Evolutionary conservation across 1,140 invertebrate genomes (phyloP).

Genomic region (Stegodyphus dumicola): DNA sequence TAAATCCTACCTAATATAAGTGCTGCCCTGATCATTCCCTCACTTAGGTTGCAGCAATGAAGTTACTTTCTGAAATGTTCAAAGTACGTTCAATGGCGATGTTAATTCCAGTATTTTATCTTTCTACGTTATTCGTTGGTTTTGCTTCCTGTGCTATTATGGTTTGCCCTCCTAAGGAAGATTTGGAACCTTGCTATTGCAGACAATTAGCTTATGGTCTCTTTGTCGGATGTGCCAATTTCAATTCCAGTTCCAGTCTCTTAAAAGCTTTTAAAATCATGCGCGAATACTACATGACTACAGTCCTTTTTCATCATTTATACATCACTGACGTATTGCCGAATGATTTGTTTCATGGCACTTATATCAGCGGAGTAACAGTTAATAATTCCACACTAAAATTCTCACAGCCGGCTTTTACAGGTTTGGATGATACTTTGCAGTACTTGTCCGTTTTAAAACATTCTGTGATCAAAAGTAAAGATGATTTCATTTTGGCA

Average conservation of each 20-base stretch:
- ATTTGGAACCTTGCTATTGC: conserved; percentile 28
- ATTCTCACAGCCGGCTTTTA: conserved; percentile 30
- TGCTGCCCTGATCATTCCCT: no score
- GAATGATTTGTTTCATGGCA: conserved; percentile 8
- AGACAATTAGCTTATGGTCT: conserved; percentile 12
- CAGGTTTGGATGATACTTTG: conserved; percentile 13
- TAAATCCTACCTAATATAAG: no score
- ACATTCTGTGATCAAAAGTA: conserved; percentile 33
- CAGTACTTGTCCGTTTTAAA: conserved; percentile 10
- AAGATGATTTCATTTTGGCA: conserved; percentile 18
- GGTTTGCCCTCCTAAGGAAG: conserved; percentile 18
- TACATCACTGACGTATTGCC: conserved; percentile 12
- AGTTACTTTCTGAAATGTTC: no score
- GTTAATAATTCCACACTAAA: conserved; percentile 3
- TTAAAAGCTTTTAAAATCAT: conserved; percentile 22
- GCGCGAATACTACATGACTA: conserved; percentile 17
- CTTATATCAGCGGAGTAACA: conserved; percentile 19
- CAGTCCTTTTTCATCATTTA: conserved; percentile 14
- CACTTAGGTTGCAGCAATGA: no score
- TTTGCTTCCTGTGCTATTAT: neutral
- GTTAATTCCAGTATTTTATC: no score
- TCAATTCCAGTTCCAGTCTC: neutral
- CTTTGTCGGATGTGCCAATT: conserved; percentile 17
- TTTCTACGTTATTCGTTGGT: no score
- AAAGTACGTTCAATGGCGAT: no score